Conservation (phyloP, 2,888 invertebrate species). For the Dryomyza anilis region DNA sequence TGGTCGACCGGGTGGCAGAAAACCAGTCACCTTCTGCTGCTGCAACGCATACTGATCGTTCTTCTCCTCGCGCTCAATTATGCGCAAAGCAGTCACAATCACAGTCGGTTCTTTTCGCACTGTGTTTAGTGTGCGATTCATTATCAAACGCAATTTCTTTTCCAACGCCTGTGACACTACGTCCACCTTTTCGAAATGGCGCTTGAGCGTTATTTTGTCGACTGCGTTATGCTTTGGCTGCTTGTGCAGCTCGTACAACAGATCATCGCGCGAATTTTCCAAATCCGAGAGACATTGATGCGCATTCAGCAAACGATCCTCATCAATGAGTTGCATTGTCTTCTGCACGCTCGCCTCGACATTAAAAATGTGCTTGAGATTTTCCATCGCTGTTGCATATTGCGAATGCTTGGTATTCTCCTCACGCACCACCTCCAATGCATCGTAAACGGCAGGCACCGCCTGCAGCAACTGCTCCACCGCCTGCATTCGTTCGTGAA, state of each 20-base stretch:
- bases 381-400: constrained; percentile 97
- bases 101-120: constrained; percentile 93
- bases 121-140: constrained; percentile 89
- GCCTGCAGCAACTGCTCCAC: constrained; percentile 76
- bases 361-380: constrained; percentile 96
- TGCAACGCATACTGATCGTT: constrained; percentile 86
- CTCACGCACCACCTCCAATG: constrained; percentile 83
- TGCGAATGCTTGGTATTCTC: constrained; percentile 96
- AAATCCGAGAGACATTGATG: constrained; percentile 94
- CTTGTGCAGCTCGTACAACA: constrained; percentile 92
- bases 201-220: constrained; percentile 90
- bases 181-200: constrained; percentile 96
- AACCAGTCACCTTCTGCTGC: constrained; percentile 70
- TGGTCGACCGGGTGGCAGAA: constrained; percentile 92
- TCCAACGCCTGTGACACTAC: constrained; percentile 85
- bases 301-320: constrained; percentile 92
- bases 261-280: constrained; percentile 94
- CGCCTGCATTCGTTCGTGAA: constrained; percentile 73
- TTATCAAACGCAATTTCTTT: constrained; percentile 87
- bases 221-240: constrained; percentile 84
- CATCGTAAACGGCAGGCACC: constrained; percentile 79
- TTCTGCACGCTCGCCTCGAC: constrained; percentile 95
- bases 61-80: constrained; percentile 96
- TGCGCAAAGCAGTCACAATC: constrained; percentile 93
- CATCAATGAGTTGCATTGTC: constrained; percentile 91